Evolutionary conservation across 53 echinoderm and acorn worm species (phyloP), one percentile per base, ranked within the genome.

Genomic region (Luidia sarsii): DNA sequence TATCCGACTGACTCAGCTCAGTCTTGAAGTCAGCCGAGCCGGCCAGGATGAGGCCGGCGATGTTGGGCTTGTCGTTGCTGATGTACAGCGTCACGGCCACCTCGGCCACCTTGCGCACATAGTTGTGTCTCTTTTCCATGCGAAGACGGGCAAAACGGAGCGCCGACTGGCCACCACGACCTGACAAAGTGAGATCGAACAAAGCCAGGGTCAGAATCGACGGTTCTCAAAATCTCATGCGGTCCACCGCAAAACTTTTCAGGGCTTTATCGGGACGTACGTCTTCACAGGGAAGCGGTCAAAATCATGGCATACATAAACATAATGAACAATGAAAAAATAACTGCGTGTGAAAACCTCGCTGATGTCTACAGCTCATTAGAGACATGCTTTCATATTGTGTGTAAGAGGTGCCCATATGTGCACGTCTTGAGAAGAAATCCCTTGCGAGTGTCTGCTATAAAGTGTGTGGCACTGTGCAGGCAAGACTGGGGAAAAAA

Each of bases 121-220:
- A 99, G 87, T 99, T 99, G 56, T 99, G 99, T 80, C 99, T 87
- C 85, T 99, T 99, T 74, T 99, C 99, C 99, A 99, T 99, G 54
- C 99, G 86, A 20, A 99, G 99, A 84, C 99, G 94, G 33, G 99
- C 99, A 82, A 99, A 99, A 91, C 99, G 99, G 36, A 99, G 69
- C 7, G 99, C 99, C 16, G 99, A 99, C 91, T 99, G 99, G 80
- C 99, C 99, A 77, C 99, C 99, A 87, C 99, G 94, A 56, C 99
- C 99, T 97, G 53, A 4, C 5, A 24, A 50, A 29, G 65, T 20
- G 24, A 22, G 35, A 75, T 22, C 33, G 14, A 10, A 31, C 51
- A 46, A 25, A 11, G 2, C n/a, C n/a, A n/a, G n/a, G n/a, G n/a
- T n/a, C n/a, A n/a, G n/a, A n/a, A n/a, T n/a, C n/a, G n/a, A n/a